Evolutionary conservation across 2,888 invertebrate genomes (phyloP).

Genomic region (Spodoptera picta): DNA sequence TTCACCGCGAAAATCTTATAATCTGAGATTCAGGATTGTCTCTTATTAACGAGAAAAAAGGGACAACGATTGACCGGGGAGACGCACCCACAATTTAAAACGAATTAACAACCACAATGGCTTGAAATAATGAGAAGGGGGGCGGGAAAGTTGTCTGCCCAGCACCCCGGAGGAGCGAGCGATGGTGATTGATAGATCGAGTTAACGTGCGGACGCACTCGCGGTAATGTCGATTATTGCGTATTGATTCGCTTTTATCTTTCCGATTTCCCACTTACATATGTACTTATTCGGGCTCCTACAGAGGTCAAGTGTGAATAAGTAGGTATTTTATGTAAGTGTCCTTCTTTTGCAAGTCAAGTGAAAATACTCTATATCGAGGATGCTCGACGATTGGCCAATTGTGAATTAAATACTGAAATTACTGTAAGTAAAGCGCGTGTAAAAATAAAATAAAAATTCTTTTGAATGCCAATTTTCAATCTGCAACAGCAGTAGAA

Average conservation of each 20-base stretch:
- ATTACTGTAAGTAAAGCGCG: neutral
- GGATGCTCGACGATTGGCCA: slow-evolving; percentile 39
- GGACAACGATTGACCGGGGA: slow-evolving; percentile 58
- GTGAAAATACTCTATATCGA: slow-evolving; percentile 37
- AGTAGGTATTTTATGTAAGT: slow-evolving; percentile 41
- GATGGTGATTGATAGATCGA: slow-evolving; percentile 56
- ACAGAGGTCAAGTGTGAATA: slow-evolving; percentile 45
- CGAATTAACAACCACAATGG: slow-evolving; percentile 57
- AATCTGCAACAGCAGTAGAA: too few species aligned
- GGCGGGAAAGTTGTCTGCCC: slow-evolving; percentile 35
- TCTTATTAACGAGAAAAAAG: slow-evolving; percentile 66
- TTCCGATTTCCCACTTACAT: slow-evolving; percentile 37
- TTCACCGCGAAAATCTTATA: slow-evolving; percentile 73
- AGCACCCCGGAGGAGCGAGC: slow-evolving; percentile 29
- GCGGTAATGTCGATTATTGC: slow-evolving; percentile 49
- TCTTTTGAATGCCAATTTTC: too few species aligned
- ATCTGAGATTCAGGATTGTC: slow-evolving; percentile 64
- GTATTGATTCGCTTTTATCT: slow-evolving; percentile 51
- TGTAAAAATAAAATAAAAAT: neutral
- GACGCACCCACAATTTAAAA: slow-evolving; percentile 50
- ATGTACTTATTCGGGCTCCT: slow-evolving; percentile 38
- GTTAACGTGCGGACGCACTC: slow-evolving; percentile 51
- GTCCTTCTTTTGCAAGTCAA: slow-evolving; percentile 34
- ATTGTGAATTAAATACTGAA: slow-evolving; percentile 12
- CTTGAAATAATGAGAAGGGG: slow-evolving; percentile 53